A percentile compares a stretch with the other conserved stretches of the same genome.
These are phyloP conservation scores for Agriopis leucophaearia DNA, from an alignment of 2,888 invertebrate species.

Conservation along the genomic window DNA sequence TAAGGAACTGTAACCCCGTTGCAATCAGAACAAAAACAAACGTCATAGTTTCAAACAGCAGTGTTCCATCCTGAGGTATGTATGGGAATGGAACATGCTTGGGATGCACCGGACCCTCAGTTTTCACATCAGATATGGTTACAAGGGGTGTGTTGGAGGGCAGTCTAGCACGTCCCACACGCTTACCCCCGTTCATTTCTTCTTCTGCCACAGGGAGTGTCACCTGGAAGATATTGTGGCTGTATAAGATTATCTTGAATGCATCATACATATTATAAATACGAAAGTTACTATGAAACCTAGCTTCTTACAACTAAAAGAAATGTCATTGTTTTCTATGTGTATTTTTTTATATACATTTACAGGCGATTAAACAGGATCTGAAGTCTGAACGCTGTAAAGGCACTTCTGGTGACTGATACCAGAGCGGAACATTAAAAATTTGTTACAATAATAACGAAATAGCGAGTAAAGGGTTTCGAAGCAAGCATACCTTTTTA, in stretches of 20 bases:
- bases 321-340: too few relatives aligned
- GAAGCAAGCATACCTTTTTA: constrained; percentile 69
- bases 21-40: constrained; percentile 93
- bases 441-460: background rate
- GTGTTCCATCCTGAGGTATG: constrained; percentile 91
- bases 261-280: too few relatives aligned
- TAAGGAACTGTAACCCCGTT: constrained; percentile 95
- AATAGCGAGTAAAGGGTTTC: background rate
- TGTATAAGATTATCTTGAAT: background rate
- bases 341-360: too few relatives aligned
- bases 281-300: too few relatives aligned
- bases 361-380: background rate
- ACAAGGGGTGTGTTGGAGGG: constrained; percentile 54
- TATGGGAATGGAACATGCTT: constrained; percentile 94
- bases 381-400: background rate
- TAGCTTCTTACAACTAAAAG: too few relatives aligned
- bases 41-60: constrained; percentile 94
- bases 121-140: constrained; percentile 58
- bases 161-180: constrained; percentile 60
- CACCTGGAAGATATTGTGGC: constrained; percentile 53
- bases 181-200: constrained; percentile 70
- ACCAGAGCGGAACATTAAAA: background rate
- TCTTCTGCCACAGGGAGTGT: constrained; percentile 65
- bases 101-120: constrained; percentile 85
- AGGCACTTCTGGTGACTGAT: background rate